Conservation (phyloP, 2,888 invertebrate genomes). For the Spilosoma lubricipeda region DNA sequence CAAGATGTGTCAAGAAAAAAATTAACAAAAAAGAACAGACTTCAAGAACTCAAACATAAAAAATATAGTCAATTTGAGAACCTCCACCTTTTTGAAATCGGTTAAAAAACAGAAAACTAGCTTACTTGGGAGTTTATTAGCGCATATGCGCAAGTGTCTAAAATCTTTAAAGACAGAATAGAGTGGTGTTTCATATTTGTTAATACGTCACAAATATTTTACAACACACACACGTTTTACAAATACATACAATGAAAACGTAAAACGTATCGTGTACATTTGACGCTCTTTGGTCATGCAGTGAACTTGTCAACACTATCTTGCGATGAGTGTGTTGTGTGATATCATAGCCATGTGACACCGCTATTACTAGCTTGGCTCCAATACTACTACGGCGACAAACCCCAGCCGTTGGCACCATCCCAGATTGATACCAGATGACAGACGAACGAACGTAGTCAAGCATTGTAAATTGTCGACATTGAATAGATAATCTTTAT, state of each 20-base stretch:
- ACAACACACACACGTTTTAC: background rate
- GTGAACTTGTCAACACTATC: conserved; percentile 26
- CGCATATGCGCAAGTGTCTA: background rate
- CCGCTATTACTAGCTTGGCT: conserved; percentile 61
- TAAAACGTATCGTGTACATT: background rate
- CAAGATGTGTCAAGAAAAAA: too few species aligned
- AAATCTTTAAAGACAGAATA: background rate
- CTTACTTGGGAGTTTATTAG: background rate
- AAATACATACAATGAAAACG: background rate
- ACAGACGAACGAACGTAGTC: conserved; percentile 59
- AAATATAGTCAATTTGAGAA: too few species aligned
- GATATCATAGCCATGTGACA: conserved; percentile 51
- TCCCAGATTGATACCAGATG: conserved; percentile 68
- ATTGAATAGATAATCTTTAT: conserved; percentile 50
- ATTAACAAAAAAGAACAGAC: too few species aligned
- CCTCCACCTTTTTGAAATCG: too few species aligned
- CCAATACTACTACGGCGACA: conserved; percentile 51
- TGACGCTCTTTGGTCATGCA: background rate
- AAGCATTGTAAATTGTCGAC: conserved; percentile 64
- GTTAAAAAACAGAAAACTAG: background rate
- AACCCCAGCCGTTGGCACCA: conserved; percentile 63
- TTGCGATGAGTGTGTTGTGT: conserved; percentile 29
- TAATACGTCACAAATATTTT: background rate
- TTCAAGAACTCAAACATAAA: too few species aligned
- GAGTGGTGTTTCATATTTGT: background rate